These are phyloP conservation scores for Elegia similella DNA, from an alignment of 2,888 invertebrate genomes.

Conservation along the genomic window DNA sequence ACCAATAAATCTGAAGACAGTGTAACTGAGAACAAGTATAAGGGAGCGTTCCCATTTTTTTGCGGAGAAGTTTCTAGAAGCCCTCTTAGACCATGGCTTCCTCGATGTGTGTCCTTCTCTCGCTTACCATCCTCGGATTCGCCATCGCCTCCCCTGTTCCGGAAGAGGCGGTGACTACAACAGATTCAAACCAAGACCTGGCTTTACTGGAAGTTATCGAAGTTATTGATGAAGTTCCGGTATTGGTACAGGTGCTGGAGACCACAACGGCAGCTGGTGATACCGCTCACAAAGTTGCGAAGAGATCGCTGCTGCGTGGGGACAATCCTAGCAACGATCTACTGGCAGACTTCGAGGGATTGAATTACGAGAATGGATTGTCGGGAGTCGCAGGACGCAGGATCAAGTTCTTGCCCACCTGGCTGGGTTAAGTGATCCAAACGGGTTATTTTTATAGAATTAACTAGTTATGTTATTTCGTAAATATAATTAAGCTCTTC, in stretches of 20 bases:
- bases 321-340: conserved; percentile 64
- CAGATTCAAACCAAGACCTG: conserved; percentile 36
- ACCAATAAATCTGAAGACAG: conserved; percentile 38
- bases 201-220: conserved; percentile 49
- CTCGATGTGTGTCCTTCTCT: conserved; percentile 50
- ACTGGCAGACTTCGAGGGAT: conserved; percentile 57
- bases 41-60: conserved; percentile 39
- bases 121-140: conserved; percentile 46
- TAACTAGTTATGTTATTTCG: background rate
- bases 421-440: conserved; percentile 53
- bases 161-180: conserved; percentile 39
- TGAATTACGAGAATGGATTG: conserved; percentile 50
- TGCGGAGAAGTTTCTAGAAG: conserved; percentile 55
- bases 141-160: conserved; percentile 50
- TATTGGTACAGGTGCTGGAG: conserved; percentile 40
- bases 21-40: conserved; percentile 37
- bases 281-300: conserved; percentile 52
- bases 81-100: conserved; percentile 59
- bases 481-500: background rate
- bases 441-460: conserved; percentile 14
- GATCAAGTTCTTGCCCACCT: conserved; percentile 70
- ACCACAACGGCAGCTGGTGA: conserved; percentile 39
- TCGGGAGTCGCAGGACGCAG: conserved; percentile 59
- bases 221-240: conserved; percentile 54
- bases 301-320: conserved; percentile 57